phyloP scores from a whole-genome alignment of 2,797 vertebrate species.

The Graptemys geographica region DNA sequence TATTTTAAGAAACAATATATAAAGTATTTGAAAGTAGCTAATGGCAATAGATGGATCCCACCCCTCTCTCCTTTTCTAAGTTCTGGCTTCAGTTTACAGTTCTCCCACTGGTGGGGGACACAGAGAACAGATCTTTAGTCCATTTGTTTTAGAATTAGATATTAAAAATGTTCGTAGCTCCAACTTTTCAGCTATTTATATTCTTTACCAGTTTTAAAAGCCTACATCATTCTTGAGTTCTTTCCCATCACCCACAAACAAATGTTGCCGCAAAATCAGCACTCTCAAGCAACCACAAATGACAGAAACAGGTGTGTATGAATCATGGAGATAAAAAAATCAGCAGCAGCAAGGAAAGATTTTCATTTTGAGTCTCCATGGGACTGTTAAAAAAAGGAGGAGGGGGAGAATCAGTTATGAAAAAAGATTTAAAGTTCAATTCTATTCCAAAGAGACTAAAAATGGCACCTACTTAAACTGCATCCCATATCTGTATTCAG shows the following conservation, averaged over 20 bases:
- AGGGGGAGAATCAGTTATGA: background rate
- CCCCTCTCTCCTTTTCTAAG: background rate
- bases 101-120: background rate
- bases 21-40: background rate
- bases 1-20: background rate
- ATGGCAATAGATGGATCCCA: background rate
- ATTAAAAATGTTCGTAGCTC: background rate
- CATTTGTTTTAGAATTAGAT: background rate
- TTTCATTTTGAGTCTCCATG: background rate
- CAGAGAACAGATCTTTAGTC: background rate
- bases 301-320: background rate
- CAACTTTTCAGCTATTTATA: background rate
- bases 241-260: background rate
- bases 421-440: background rate
- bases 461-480: background rate
- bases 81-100: background rate
- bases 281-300: background rate
- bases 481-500: background rate
- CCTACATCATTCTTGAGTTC: background rate
- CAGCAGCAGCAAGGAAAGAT: background rate
- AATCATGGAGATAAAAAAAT: background rate
- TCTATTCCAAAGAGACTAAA: background rate
- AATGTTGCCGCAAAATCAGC: background rate
- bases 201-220: background rate
- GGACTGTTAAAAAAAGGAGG: background rate